Evolutionary conservation across 2,797 vertebrate species (phyloP).

Genomic region (Tolypeutes matacus): DNA sequence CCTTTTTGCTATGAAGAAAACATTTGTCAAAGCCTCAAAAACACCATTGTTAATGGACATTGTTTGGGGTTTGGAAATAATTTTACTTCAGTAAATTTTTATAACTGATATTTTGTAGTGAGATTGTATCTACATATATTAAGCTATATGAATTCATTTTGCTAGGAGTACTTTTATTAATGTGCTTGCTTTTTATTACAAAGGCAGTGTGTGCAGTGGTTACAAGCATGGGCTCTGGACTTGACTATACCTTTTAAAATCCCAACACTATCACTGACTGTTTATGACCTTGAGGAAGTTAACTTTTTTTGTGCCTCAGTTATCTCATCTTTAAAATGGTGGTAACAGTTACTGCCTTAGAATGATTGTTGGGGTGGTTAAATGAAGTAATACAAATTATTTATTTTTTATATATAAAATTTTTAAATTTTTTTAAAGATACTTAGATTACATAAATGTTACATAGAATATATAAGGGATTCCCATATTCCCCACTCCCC

Average conservation of each 20-base stretch:
- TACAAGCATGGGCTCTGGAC: neutral
- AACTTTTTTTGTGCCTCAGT: neutral
- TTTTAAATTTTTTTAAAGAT: neutral
- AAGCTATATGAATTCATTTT: neutral
- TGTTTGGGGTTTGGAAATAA: neutral
- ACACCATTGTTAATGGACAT: neutral
- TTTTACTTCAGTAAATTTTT: neutral
- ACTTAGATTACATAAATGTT: too few species aligned
- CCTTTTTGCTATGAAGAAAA: neutral
- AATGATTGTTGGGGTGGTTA: neutral
- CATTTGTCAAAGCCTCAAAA: neutral
- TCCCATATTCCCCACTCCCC: too few species aligned
- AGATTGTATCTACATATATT: neutral
- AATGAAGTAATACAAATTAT: neutral
- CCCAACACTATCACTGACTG: neutral
- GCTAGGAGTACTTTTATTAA: neutral
- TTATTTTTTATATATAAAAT: too few species aligned
- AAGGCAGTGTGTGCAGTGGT: neutral
- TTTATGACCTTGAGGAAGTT: neutral
- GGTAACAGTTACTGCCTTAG: neutral
- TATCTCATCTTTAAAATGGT: slow-evolving; percentile 46
- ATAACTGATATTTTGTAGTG: neutral
- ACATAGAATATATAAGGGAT: too few species aligned
- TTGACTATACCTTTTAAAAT: neutral
- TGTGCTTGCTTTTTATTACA: neutral